A percentile compares a stretch with the other conserved stretches of the same genome.
Conservation (phyloP, 2,888 invertebrate genomes). For the Ptychoptera contaminata region DNA sequence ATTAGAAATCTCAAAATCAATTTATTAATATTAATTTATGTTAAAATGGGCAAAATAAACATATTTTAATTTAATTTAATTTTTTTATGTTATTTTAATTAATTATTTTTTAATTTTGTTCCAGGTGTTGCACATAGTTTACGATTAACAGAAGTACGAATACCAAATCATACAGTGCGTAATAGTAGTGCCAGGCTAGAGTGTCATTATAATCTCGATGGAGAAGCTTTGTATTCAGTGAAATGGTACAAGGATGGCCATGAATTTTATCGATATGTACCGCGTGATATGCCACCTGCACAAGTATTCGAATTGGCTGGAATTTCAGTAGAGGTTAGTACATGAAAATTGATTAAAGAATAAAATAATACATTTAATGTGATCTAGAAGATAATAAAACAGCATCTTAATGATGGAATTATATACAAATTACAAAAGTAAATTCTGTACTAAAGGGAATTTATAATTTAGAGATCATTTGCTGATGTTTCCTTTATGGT, state of each 20-base stretch:
- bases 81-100: too few relatives aligned
- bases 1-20: too few relatives aligned
- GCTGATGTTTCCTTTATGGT: too few relatives aligned
- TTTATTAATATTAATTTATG: too few relatives aligned
- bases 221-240: constrained; percentile 70
- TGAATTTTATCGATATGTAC: constrained; percentile 78
- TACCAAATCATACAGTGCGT: constrained; percentile 67
- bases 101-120: constrained; percentile 10
- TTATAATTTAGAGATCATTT: too few relatives aligned
- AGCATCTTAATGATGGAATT: too few relatives aligned
- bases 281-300: constrained; percentile 63
- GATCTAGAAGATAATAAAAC: background rate
- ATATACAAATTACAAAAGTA: too few relatives aligned
- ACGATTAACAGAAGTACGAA: constrained; percentile 59
- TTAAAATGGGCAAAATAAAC: too few relatives aligned
- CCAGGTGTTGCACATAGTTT: constrained; percentile 36
- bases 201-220: constrained; percentile 70
- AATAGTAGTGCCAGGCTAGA: constrained; percentile 61
- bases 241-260: constrained; percentile 88
- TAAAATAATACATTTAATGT: too few relatives aligned
- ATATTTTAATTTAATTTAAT: too few relatives aligned
- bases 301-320: constrained; percentile 66
- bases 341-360: background rate
- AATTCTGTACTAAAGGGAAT: too few relatives aligned
- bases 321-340: constrained; percentile 72